phyloP scores from a whole-genome alignment of 2,113 vertebrate genomes.

The Corythornis cristatus region DNA sequence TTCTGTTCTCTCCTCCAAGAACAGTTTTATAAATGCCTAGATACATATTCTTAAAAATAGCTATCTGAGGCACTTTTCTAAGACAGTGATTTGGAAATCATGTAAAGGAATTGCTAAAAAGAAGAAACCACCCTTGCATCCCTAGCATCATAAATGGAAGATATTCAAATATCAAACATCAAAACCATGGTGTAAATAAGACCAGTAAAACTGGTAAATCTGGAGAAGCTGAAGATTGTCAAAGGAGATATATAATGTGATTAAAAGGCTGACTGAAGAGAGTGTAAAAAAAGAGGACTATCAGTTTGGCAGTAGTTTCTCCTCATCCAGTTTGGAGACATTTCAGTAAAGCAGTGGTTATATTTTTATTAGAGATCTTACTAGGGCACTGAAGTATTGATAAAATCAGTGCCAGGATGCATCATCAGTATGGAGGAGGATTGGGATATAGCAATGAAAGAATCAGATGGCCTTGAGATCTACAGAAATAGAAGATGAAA shows the following conservation, averaged over 20 bases:
- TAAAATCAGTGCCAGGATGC: neutral
- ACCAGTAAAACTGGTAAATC: slow-evolving; percentile 7
- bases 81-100: neutral
- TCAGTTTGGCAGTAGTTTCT: neutral
- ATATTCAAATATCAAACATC: neutral
- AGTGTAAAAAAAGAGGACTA: neutral
- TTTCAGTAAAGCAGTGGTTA: neutral
- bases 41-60: neutral
- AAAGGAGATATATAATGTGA: neutral
- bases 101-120: neutral
- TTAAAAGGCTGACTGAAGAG: neutral
- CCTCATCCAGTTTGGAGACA: neutral
- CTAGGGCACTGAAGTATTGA: neutral
- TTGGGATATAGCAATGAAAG: neutral
- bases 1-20: neutral
- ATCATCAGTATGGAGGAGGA: neutral
- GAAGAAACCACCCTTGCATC: neutral
- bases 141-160: neutral
- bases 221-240: neutral
- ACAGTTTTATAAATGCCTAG: neutral
- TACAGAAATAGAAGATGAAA: slow-evolving; percentile 60
- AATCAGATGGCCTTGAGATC: slow-evolving; percentile 30
- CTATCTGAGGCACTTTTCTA: neutral
- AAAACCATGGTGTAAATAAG: neutral
- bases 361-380: neutral